Percentiles rank a stretch among this genome's conserved stretches.
Evolutionary conservation across 2,888 invertebrate genomes (phyloP).

Genomic region (Campaea margaritaria): DNA sequence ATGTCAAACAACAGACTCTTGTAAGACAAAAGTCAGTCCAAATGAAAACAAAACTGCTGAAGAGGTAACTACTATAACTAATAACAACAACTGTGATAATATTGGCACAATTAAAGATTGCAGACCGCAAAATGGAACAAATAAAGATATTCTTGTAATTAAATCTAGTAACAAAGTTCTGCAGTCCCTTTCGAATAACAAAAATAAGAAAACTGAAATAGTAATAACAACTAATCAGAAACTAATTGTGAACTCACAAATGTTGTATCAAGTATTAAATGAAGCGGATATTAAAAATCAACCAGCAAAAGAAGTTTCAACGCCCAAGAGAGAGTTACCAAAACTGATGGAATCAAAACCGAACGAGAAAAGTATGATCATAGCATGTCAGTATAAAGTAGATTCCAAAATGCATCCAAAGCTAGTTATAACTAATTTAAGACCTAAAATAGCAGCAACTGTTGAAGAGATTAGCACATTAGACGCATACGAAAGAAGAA

Average conservation of each 20-base stretch:
- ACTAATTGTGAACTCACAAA: slow-evolving; percentile 71
- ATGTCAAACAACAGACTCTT: slow-evolving; percentile 53
- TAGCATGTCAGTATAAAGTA: slow-evolving; percentile 74
- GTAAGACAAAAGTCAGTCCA: slow-evolving; percentile 52
- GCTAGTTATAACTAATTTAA: slow-evolving; percentile 71
- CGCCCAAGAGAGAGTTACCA: slow-evolving; percentile 58
- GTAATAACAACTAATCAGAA: slow-evolving; percentile 66
- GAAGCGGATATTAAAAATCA: slow-evolving; percentile 63
- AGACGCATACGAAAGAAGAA: slow-evolving; percentile 83
- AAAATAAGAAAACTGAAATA: slow-evolving; percentile 56
- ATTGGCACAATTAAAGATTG: slow-evolving; percentile 43
- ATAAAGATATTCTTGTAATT: slow-evolving; percentile 66
- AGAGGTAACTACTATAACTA: slow-evolving; percentile 12
- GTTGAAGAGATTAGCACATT: slow-evolving; percentile 74
- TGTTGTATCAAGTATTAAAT: slow-evolving; percentile 71
- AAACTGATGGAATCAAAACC: slow-evolving; percentile 63
- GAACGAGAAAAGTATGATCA: slow-evolving; percentile 62
- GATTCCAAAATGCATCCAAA: slow-evolving; percentile 73
- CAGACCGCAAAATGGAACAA: slow-evolving; percentile 49
- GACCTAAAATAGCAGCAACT: slow-evolving; percentile 58
- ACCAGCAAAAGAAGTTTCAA: slow-evolving; percentile 56
- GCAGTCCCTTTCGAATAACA: slow-evolving; percentile 63
- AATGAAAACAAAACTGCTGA: slow-evolving; percentile 63
- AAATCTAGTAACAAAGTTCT: slow-evolving; percentile 67
- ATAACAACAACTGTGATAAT: slow-evolving; percentile 38